A percentile compares a stretch with the other conserved stretches of the same genome.
Conservation (phyloP, 2,113 vertebrate genomes). For the Cyprinus carpio region DNA sequence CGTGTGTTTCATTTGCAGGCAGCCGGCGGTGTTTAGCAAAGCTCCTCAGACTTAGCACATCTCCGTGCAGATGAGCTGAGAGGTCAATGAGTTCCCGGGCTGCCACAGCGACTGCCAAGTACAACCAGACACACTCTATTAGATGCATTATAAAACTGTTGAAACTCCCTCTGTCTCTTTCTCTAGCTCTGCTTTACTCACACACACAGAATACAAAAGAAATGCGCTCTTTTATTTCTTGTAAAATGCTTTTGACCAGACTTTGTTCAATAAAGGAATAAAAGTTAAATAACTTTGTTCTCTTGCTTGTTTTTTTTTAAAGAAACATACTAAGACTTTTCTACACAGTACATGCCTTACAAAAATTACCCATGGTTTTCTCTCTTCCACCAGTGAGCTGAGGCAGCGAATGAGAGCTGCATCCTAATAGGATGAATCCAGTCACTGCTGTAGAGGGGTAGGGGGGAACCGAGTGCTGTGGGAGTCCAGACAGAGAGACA, state of each 20-base stretch:
- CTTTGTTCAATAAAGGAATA: slow-evolving; percentile 24
- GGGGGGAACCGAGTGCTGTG: neutral
- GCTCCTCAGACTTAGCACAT: slow-evolving; percentile 44
- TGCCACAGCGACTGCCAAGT: slow-evolving; percentile 56
- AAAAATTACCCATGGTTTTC: neutral
- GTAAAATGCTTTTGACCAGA: neutral
- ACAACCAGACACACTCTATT: slow-evolving; percentile 58
- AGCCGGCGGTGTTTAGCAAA: slow-evolving; percentile 31
- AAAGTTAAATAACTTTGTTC: neutral
- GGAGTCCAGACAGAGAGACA: slow-evolving; percentile 40
- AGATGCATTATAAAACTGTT: slow-evolving; percentile 51
- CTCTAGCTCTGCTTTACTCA: neutral
- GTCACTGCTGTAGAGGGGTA: slow-evolving; percentile 26
- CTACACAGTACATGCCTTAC: neutral
- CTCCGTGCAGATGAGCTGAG: slow-evolving; percentile 55
- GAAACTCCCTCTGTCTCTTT: slow-evolving; percentile 27
- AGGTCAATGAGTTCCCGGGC: slow-evolving; percentile 57
- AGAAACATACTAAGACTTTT: neutral
- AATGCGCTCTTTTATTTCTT: neutral
- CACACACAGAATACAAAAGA: slow-evolving; percentile 36
- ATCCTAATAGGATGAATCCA: slow-evolving; percentile 54
- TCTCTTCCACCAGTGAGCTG: slow-evolving; percentile 44
- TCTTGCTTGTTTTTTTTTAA: neutral
- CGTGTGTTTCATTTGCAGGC: slow-evolving; percentile 48
- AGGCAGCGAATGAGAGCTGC: slow-evolving; percentile 49